phyloP scores from a whole-genome alignment of 2,888 invertebrate species.

The Troides oblongomaculatus region DNA sequence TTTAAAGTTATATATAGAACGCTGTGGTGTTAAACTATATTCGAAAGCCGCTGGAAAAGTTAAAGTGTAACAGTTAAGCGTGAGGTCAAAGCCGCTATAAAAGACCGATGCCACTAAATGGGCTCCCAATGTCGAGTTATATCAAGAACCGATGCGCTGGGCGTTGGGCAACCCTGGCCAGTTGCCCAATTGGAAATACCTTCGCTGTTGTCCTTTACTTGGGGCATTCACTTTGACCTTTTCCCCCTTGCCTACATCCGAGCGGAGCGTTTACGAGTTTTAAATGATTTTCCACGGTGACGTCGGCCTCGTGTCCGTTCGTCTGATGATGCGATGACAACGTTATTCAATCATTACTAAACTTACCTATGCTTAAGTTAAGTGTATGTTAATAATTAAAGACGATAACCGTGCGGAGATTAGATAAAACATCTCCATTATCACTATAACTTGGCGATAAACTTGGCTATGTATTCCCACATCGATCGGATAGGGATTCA shows the following conservation, averaged over 20 bases:
- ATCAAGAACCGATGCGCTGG: constrained; percentile 15
- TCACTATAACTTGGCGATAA: too few species aligned
- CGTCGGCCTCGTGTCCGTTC: background rate
- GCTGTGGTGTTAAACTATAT: background rate
- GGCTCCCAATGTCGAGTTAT: constrained; percentile 21
- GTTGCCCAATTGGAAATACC: constrained; percentile 23
- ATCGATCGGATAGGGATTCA: too few species aligned
- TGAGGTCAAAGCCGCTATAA: constrained; percentile 11
- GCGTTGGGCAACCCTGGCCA: constrained; percentile 21
- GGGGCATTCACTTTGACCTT: constrained; percentile 23
- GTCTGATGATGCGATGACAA: too few species aligned
- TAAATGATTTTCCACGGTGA: constrained; percentile 6
- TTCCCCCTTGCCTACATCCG: constrained; percentile 1
- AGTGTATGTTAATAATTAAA: too few species aligned
- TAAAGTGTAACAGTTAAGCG: constrained; percentile 10
- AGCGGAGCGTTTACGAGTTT: constrained; percentile 1
- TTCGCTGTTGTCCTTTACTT: constrained; percentile 18
- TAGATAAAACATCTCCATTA: too few species aligned
- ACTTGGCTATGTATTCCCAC: too few species aligned
- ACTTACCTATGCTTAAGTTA: too few species aligned
- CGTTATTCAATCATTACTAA: too few species aligned
- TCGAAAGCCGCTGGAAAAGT: background rate
- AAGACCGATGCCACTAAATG: constrained; percentile 19
- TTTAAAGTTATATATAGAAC: too few species aligned
- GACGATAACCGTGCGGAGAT: too few species aligned